phyloP scores from a whole-genome alignment of 2,888 invertebrate species.

The Acrocyrtus sp. region DNA sequence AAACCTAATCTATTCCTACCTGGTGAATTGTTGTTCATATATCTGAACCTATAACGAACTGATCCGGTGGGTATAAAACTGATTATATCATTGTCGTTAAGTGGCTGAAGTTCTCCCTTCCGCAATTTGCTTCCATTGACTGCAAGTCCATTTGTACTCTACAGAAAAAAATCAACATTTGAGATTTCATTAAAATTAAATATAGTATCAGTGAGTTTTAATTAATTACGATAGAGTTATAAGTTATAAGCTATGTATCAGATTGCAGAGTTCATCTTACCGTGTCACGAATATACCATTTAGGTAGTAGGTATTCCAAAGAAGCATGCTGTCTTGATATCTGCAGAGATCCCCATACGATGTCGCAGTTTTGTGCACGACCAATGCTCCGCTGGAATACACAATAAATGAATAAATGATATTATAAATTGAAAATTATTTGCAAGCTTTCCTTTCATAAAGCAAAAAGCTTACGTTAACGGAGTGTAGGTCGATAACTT shows the following conservation, averaged over 20 bases:
- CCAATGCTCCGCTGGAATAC: no score
- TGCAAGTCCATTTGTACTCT: constrained; percentile 61
- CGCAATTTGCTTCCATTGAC: constrained; percentile 44
- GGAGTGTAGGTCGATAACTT: constrained; percentile 32
- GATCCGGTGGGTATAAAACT: constrained; percentile 59
- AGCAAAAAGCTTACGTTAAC: constrained; percentile 29
- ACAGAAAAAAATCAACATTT: background rate
- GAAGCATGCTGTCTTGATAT: constrained; percentile 56
- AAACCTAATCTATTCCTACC: no score
- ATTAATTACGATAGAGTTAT: background rate
- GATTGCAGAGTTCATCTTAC: no score
- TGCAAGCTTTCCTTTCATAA: no score
- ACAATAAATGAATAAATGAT: no score
- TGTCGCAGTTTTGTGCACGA: constrained; percentile 47
- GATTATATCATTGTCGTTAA: constrained; percentile 52
- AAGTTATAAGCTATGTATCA: no score
- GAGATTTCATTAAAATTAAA: background rate
- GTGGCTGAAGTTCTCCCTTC: constrained; percentile 33
- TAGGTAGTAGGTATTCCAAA: constrained; percentile 40
- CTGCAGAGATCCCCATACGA: constrained; percentile 56
- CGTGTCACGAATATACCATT: constrained; percentile 51
- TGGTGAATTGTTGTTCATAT: background rate
- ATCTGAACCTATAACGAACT: constrained; percentile 50
- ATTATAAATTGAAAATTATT: no score
- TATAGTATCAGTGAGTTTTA: no score